phyloP scores from a whole-genome alignment of 1,140 invertebrate genomes.

The Philotrypesis tridentata region DNA sequence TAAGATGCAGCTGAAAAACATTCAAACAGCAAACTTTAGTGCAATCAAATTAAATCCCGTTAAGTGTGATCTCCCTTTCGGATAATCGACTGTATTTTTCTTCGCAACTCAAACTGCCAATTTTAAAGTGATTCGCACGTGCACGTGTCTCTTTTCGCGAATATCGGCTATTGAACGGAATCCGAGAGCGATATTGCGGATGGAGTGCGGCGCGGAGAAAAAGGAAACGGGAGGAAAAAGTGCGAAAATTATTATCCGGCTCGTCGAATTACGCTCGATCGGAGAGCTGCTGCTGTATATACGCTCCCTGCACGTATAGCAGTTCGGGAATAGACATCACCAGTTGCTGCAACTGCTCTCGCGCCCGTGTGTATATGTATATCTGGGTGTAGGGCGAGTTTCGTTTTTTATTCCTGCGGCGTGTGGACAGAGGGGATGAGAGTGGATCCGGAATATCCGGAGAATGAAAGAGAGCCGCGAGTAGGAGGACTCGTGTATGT shows the following conservation, averaged over 20 bases:
- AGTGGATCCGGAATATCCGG: conserved; percentile 13
- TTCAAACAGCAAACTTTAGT: too few species aligned
- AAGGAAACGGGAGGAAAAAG: conserved; percentile 26
- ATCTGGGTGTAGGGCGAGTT: not conserved
- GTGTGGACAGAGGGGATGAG: conserved; percentile 1
- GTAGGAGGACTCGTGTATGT: not conserved
- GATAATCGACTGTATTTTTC: too few species aligned
- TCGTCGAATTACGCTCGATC: conserved; percentile 19
- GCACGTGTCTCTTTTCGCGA: too few species aligned
- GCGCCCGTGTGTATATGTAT: not conserved
- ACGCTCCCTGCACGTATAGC: not conserved
- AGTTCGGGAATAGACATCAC: not conserved
- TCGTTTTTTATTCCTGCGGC: conserved; percentile 22
- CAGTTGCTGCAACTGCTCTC: conserved; percentile 38
- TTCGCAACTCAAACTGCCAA: too few species aligned
- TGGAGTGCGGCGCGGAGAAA: not conserved
- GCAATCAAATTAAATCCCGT: too few species aligned
- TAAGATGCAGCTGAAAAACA: too few species aligned
- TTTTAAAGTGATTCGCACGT: too few species aligned
- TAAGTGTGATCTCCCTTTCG: not conserved
- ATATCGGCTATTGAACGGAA: conserved; percentile 32
- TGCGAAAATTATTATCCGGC: conserved; percentile 28
- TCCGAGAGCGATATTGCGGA: conserved; percentile 15
- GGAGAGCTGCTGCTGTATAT: conserved; percentile 4
- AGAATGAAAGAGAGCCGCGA: conserved; percentile 24